Base-by-base conservation (phyloP, 2,888 invertebrate genomes). In the Nephrotoma guestfalica region DNA sequence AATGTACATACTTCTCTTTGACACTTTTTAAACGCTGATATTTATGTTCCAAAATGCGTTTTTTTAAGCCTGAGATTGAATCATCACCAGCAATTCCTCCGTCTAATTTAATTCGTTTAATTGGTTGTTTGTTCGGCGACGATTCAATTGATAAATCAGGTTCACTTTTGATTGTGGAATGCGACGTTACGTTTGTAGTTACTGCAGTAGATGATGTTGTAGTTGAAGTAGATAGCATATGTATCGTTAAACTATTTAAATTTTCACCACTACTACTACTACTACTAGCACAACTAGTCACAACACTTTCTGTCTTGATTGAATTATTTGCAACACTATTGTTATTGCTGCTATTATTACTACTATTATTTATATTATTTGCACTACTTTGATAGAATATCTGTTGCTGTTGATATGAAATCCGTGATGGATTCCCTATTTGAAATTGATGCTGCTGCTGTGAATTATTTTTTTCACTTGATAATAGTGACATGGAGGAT, bases 31-130 rank as follows among this genome's bases (percentile, higher is more conserved):
- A 93, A 45, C 94, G 93, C 89, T 93, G 93, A 91, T 94, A 93
- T 90, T 95, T 94, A 90, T 95, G 93, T 90, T 96, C 96, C 90
- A 95, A 93, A 87, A 95, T 93, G 88, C 94, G 94, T 89, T 94
- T 94, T 87, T 95, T 93, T 89, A 94, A 93, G 87, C 93, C 90
- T 87, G 92, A 91, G 87, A 92, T 91, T 88, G 93, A 93, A 87
- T 93, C 93, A n/a, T 89, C 89, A 43, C 88, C 88, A 13, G 88
- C 88, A 87, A 89, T 88, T 86, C 87, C 87, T 86, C 87, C 88
- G 13, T 86, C 86, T 51, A 40, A 86, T 51, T 86, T 86, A 15
- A 86, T 86, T 51, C 86, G 43, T 71, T 71, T 71, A 30, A 9
- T 71, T 71, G 18, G 71, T 30, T 47, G 43, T 57, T 57, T 86